phyloP scores from a whole-genome alignment of 2,888 invertebrate species.

The Chaetogeoica ovagalla region DNA sequence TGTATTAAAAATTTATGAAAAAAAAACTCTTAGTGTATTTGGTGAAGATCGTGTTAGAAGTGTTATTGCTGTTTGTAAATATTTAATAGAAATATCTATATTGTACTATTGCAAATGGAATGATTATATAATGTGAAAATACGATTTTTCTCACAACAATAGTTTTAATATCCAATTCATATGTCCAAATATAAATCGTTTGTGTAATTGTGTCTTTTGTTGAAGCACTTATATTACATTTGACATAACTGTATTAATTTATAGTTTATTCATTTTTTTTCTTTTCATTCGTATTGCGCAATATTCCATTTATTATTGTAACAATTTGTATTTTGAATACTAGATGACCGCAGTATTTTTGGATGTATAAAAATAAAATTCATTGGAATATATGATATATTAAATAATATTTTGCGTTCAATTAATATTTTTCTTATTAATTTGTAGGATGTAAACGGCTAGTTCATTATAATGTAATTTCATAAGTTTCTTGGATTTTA shows the following conservation, averaged over 20 bases:
- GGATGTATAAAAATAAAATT: conserved; percentile 10
- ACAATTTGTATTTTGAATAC: conserved; percentile 9
- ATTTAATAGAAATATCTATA: conserved; percentile 14
- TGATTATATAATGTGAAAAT: conserved; percentile 49
- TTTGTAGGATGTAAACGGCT: background rate
- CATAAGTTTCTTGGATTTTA: background rate
- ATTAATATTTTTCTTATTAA: background rate
- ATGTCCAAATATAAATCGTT: conserved; percentile 46
- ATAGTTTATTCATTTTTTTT: conserved; percentile 39
- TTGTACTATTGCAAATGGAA: conserved; percentile 7
- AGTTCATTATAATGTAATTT: background rate
- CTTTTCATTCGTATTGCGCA: conserved; percentile 20
- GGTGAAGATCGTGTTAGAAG: background rate
- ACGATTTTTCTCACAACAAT: conserved; percentile 31
- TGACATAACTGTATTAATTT: conserved; percentile 50
- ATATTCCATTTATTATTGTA: conserved; percentile 27
- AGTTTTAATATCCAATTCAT: conserved; percentile 39
- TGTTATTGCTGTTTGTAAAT: conserved; percentile 10
- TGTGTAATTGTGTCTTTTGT: conserved; percentile 46
- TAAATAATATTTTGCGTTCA: background rate
- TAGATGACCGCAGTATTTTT: conserved; percentile 29
- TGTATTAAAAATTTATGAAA: too few species aligned
- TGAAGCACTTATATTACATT: conserved; percentile 34
- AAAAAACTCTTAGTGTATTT: too few species aligned
- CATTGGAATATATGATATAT: background rate